Evolutionary conservation across 1,140 invertebrate genomes (phyloP).

Genomic region (Meloidogyne hapla): DNA sequence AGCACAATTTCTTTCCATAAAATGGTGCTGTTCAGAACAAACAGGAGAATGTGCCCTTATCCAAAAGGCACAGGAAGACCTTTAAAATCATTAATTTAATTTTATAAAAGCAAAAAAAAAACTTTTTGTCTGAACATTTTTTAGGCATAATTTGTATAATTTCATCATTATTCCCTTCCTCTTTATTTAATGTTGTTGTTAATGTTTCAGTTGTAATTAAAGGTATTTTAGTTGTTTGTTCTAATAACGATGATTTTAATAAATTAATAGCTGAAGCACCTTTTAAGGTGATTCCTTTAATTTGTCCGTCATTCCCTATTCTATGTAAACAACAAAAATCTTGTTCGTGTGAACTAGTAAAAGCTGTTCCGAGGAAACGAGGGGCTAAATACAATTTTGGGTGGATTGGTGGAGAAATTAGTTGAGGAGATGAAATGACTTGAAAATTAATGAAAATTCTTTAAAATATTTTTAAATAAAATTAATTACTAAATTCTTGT

Average conservation of each 20-base stretch:
- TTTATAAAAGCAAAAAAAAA: too few relatives aligned
- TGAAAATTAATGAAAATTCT: not conserved
- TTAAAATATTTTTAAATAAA: too few relatives aligned
- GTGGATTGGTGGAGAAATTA: not conserved
- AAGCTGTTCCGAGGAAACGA: not conserved
- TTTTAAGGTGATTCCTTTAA: not conserved
- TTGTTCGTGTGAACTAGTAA: not conserved
- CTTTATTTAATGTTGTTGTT: not conserved
- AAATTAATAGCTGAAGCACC: not conserved
- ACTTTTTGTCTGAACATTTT: slow-evolving; percentile 22
- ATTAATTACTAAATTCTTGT: not conserved
- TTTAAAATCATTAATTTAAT: slow-evolving; percentile 11
- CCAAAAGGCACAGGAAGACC: slow-evolving; percentile 38
- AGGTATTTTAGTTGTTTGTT: not conserved
- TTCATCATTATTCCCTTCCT: not conserved
- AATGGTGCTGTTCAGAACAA: slow-evolving; percentile 30
- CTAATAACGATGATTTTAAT: not conserved
- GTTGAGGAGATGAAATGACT: not conserved
- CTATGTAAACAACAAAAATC: not conserved
- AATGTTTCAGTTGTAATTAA: not conserved
- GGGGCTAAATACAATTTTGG: not conserved
- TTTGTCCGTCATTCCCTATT: not conserved
- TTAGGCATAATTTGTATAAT: not conserved
- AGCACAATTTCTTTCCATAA: slow-evolving; percentile 37
- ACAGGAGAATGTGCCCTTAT: slow-evolving; percentile 23